Evolutionary conservation across 30 jellyfish, hydroid and myxozoan genomes (phyloP), one percentile per base, ranked within the genome.

Genomic region (Hydra vulgaris): DNA sequence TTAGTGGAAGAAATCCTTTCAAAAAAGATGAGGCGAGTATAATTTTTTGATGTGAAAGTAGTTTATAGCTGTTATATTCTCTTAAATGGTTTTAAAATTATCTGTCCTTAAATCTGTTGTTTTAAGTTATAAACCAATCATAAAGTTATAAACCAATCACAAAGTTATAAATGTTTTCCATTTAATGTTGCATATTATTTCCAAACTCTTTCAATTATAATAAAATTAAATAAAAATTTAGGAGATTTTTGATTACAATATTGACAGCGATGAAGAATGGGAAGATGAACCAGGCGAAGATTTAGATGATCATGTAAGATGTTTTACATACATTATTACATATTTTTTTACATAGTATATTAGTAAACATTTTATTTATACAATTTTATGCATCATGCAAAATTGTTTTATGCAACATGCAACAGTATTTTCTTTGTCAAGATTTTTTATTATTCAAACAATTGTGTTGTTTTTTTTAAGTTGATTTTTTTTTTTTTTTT

Each of bases 241-340:
- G 97, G 89, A 94, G 19, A 24, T 83, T 15, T 81, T 95, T 67
- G 84, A 86, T 78, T 95, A 95, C 72, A 97, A 95, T n/a, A 56
- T 85, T 17, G 99, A 95, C 66, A 95, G 99, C 71, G 99, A 95
- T 75, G 97, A 88, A 23, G 99, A 95, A 81, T 95, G 99, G 99
- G 90, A 85, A 23, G 99, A 95, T 54, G 99, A 95, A 75, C 99
- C 99, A 23, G 99, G 99, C 17, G 99, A 95, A 79, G 94, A 94
- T 83, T 76, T 86, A 86, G 95, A 25, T 86, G 87, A 80, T 66
- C 70, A 80, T 70, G 87, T 80, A 80, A 17, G 85, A 22, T 21
- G 20, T 7, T 3, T 40, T 61, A 1, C 20, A 5, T 40, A 12
- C 12, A 40, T 3, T 3, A 3, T 5, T 40, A 40, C 8, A 3